These are phyloP conservation scores for Lemur catta DNA, from an alignment of 2,797 vertebrate species.

Conservation along the genomic window DNA sequence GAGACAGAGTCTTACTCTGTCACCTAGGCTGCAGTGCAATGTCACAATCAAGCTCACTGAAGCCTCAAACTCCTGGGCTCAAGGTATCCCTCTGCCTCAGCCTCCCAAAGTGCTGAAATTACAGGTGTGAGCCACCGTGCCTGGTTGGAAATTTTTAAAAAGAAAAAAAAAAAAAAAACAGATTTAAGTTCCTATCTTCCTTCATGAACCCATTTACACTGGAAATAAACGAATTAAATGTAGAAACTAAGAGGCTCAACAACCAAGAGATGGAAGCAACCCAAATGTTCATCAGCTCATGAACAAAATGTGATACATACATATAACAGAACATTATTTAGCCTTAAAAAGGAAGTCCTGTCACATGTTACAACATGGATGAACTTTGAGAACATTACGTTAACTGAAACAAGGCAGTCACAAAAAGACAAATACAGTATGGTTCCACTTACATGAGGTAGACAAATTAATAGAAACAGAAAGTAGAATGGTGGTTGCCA, in stretches of 20 bases:
- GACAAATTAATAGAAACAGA: slow-evolving; percentile 22
- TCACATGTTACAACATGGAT: neutral
- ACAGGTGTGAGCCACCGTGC: too few species aligned
- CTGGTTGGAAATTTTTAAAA: too few species aligned
- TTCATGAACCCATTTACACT: neutral
- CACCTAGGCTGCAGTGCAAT: too few species aligned
- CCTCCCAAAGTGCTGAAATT: too few species aligned
- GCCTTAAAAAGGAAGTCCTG: slow-evolving; percentile 13
- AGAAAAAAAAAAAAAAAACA: neutral
- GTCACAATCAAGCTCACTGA: too few species aligned
- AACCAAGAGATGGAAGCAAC: neutral
- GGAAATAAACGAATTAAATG: slow-evolving; percentile 1
- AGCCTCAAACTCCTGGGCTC: too few species aligned
- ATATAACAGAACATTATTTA: neutral
- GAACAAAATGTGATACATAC: neutral
- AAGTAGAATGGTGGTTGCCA: neutral
- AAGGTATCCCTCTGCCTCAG: too few species aligned
- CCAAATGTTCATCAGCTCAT: neutral
- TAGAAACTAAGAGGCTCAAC: slow-evolving; percentile 13
- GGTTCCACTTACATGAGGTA: neutral
- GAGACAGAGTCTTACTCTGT: too few species aligned
- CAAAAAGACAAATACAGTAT: neutral
- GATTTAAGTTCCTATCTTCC: neutral
- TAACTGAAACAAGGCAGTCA: slow-evolving; percentile 35
- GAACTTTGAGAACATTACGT: neutral